phyloP scores from a whole-genome alignment of 2,888 invertebrate genomes.

The Plebejus melissa region DNA sequence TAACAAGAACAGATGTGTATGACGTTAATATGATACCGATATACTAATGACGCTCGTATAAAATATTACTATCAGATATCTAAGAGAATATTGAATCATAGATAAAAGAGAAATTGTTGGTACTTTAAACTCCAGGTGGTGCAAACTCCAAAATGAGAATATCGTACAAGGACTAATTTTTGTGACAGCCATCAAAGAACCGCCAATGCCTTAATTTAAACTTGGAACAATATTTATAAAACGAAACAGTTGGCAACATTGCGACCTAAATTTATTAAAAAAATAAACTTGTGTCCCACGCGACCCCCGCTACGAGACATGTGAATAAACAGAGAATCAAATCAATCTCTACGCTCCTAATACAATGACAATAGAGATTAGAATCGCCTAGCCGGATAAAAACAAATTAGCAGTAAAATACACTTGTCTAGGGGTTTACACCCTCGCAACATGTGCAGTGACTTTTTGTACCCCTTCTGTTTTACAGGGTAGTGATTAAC shows the following conservation, averaged over 20 bases:
- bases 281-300: slow-evolving; percentile 49
- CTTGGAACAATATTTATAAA: slow-evolving; percentile 29
- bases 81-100: background rate
- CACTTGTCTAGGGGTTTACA: slow-evolving; percentile 69
- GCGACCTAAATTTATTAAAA: slow-evolving; percentile 40
- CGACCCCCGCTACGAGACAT: slow-evolving; percentile 63
- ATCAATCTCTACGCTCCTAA: slow-evolving; percentile 35
- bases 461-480: slow-evolving; percentile 62
- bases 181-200: slow-evolving; percentile 17
- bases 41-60: background rate
- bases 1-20: slow-evolving; percentile 14
- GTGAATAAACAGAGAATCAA: slow-evolving; percentile 60
- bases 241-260: slow-evolving; percentile 36
- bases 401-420: slow-evolving; percentile 44
- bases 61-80: background rate
- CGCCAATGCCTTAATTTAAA: slow-evolving; percentile 1
- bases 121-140: background rate
- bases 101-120: background rate
- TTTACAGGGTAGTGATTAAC: slow-evolving; percentile 46
- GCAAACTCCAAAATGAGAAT: slow-evolving; percentile 5
- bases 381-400: slow-evolving; percentile 36
- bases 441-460: slow-evolving; percentile 64
- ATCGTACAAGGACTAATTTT: background rate
- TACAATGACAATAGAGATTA: slow-evolving; percentile 36
- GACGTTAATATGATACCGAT: background rate